Percentiles rank a stretch among this genome's conserved stretches.
Evolutionary conservation across 2,797 vertebrate species (phyloP).

Genomic region (Dermochelys coriacea): DNA sequence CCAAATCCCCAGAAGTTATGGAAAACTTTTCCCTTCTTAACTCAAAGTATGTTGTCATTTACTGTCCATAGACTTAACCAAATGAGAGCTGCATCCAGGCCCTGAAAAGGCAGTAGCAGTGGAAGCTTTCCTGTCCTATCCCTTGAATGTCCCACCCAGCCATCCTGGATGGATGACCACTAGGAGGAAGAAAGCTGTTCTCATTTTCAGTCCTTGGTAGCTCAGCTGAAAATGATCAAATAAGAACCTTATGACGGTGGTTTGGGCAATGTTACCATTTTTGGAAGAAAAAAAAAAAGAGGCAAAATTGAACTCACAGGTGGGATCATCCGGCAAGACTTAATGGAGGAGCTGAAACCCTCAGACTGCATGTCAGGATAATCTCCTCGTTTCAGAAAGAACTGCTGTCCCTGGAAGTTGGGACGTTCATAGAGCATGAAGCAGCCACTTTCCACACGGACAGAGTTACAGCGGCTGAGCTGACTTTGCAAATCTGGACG

Average conservation of each 20-base stretch:
- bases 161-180: not conserved
- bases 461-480: slow-evolving; percentile 84
- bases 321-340: not conserved
- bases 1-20: too few relatives aligned
- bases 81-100: not conserved
- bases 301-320: not conserved
- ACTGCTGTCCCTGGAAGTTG: slow-evolving; percentile 84
- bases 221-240: not conserved
- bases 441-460: slow-evolving; percentile 85
- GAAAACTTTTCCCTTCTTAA: too few relatives aligned
- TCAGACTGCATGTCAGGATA: slow-evolving; percentile 64
- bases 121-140: too few relatives aligned
- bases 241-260: not conserved
- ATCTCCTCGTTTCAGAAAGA: slow-evolving; percentile 80
- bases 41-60: too few relatives aligned
- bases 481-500: slow-evolving; percentile 80
- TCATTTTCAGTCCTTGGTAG: not conserved
- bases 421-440: slow-evolving; percentile 84
- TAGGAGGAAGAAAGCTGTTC: not conserved
- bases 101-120: too few relatives aligned
- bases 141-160: too few relatives aligned
- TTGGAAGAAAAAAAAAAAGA: too few relatives aligned
- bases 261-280: not conserved
- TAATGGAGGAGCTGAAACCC: slow-evolving; percentile 48
- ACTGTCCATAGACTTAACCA: too few relatives aligned